These are phyloP conservation scores for Blennius ocellaris DNA, from an alignment of 2,113 vertebrate species.

Conservation along the genomic window DNA sequence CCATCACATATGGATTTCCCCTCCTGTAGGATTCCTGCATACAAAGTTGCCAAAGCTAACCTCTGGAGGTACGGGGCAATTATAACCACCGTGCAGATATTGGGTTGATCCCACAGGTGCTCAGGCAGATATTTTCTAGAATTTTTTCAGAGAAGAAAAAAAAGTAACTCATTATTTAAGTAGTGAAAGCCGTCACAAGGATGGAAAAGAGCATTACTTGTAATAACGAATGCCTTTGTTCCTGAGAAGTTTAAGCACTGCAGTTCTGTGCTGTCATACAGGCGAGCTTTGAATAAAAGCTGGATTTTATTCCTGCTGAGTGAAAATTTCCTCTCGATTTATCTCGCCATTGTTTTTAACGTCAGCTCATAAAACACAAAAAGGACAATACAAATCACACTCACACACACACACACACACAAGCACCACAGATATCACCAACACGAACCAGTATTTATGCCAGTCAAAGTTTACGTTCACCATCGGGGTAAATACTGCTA, in stretches of 20 bases:
- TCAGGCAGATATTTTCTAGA: conserved; percentile 10
- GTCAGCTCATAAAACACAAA: conserved; percentile 57
- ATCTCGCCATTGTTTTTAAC: conserved; percentile 36
- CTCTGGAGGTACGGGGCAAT: conserved; percentile 31
- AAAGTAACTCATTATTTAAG: conserved; percentile 28
- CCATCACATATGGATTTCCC: conserved; percentile 61
- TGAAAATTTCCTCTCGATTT: conserved; percentile 40
- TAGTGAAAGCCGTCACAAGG: background rate
- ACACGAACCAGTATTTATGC: conserved; percentile 34
- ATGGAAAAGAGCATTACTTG: conserved; percentile 9
- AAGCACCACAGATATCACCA: conserved; percentile 21
- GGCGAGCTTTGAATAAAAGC: conserved; percentile 30
- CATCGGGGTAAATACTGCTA: conserved; percentile 58
- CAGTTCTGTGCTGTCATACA: conserved; percentile 12
- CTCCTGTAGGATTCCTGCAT: conserved; percentile 45
- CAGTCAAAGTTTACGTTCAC: conserved; percentile 31
- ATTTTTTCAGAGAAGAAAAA: conserved; percentile 23
- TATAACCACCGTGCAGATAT: conserved; percentile 7
- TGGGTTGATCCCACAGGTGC: conserved; percentile 9
- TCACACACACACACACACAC: background rate
- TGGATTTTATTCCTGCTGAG: conserved; percentile 30
- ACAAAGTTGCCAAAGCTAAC: conserved; percentile 47
- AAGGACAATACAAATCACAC: conserved; percentile 42
- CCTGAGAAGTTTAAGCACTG: conserved; percentile 19
- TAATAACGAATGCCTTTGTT: conserved; percentile 18